phyloP scores from a whole-genome alignment of 2,888 invertebrate genomes.

The Isoperla grammatica region DNA sequence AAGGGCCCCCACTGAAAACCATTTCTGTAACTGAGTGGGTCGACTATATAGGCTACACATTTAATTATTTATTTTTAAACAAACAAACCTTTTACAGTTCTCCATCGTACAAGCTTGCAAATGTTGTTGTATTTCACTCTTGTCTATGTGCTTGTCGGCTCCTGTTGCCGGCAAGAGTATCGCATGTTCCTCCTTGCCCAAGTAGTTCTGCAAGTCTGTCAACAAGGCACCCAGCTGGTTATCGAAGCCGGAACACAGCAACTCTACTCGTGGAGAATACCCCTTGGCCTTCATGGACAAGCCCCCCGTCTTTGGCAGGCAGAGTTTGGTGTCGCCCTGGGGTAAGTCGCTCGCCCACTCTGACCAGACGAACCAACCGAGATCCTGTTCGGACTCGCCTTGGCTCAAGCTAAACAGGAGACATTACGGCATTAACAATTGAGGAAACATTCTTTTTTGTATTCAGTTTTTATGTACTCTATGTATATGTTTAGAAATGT shows the following conservation, averaged over 20 bases:
- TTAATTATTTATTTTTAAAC: too few species aligned
- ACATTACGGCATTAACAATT: too few species aligned
- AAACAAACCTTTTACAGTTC: conserved; percentile 47
- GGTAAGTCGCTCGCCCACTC: conserved; percentile 54
- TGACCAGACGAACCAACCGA: conserved; percentile 68
- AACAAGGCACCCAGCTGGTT: conserved; percentile 56
- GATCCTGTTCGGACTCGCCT: conserved; percentile 54
- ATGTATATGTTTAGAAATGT: too few species aligned
- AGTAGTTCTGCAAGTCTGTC: conserved; percentile 62
- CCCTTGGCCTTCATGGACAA: conserved; percentile 75
- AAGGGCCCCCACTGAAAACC: too few species aligned
- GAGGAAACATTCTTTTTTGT: too few species aligned
- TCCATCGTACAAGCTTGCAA: conserved; percentile 48
- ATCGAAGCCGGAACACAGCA: conserved; percentile 62
- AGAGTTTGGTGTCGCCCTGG: conserved; percentile 36
- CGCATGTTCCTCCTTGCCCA: conserved; percentile 51
- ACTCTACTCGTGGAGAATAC: conserved; percentile 65
- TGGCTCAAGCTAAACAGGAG: too few species aligned
- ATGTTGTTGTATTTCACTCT: conserved; percentile 48
- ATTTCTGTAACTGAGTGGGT: too few species aligned
- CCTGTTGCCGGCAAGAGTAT: not conserved
- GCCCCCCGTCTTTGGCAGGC: conserved; percentile 26
- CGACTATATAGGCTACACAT: too few species aligned
- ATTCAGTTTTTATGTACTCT: too few species aligned
- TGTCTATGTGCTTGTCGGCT: conserved; percentile 42